Evolutionary conservation across 2,888 invertebrate species (phyloP).

Genomic region (Aethes cnicana): DNA sequence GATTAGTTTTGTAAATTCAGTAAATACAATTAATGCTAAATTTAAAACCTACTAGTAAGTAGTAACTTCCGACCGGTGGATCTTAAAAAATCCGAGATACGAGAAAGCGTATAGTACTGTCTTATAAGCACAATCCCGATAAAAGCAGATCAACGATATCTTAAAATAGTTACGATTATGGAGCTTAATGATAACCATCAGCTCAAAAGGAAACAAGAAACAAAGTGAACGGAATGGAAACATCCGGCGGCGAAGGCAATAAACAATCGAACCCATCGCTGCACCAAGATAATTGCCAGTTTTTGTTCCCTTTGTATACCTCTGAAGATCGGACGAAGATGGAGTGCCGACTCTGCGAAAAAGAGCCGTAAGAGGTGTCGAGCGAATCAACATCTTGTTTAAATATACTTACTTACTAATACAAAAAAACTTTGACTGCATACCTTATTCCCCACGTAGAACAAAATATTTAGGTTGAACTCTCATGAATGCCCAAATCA

Average conservation of each 20-base stretch:
- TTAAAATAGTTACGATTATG: constrained; percentile 28
- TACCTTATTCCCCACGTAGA: neutral
- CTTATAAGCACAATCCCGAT: constrained; percentile 1
- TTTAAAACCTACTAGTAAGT: too few species aligned
- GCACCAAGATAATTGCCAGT: constrained; percentile 60
- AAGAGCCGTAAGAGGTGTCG: constrained; percentile 42
- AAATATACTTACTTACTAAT: neutral
- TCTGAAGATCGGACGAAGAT: constrained; percentile 48
- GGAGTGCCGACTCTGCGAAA: constrained; percentile 45
- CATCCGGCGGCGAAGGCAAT: constrained; percentile 69
- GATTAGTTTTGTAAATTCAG: too few species aligned
- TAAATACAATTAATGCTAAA: too few species aligned
- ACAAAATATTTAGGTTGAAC: too few species aligned
- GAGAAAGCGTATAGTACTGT: neutral
- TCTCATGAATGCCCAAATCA: too few species aligned
- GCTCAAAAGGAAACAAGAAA: constrained; percentile 37
- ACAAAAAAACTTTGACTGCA: neutral
- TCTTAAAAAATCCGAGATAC: too few species aligned
- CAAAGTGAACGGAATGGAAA: constrained; percentile 55
- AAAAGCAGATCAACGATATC: constrained; percentile 5
- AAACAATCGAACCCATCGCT: constrained; percentile 69
- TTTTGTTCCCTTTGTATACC: constrained; percentile 49
- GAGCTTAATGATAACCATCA: constrained; percentile 31
- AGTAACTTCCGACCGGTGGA: too few species aligned
- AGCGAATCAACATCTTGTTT: constrained; percentile 35